A percentile compares a stretch with the other conserved stretches of the same genome.
Conservation (phyloP, 2,797 vertebrate genomes). For the Pangasius sanitwongsei region DNA sequence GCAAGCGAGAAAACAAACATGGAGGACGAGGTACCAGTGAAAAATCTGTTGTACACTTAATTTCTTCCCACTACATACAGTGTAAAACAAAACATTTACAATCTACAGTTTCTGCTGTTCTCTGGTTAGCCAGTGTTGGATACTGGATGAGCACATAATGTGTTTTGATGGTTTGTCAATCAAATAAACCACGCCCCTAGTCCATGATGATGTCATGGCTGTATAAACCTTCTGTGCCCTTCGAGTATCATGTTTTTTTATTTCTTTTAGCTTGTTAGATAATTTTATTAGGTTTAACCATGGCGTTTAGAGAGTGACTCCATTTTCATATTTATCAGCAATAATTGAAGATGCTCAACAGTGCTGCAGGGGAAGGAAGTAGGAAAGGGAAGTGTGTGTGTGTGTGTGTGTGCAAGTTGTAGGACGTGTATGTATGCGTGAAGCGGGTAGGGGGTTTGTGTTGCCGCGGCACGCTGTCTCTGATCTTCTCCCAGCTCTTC, state of each 20-base stretch:
- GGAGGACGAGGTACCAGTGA: not conserved
- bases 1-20: not conserved
- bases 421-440: not conserved
- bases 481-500: slow-evolving; percentile 71
- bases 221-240: not conserved
- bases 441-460: slow-evolving; percentile 53
- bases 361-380: slow-evolving; percentile 14
- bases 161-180: not conserved
- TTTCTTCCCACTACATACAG: not conserved
- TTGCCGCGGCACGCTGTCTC: slow-evolving; percentile 60
- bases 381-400: slow-evolving; percentile 12
- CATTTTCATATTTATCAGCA: slow-evolving; percentile 23
- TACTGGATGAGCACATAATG: not conserved
- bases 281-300: not conserved
- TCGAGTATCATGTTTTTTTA: not conserved
- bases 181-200: not conserved
- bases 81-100: not conserved
- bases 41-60: not conserved
- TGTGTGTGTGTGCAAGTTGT: slow-evolving; percentile 42
- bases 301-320: not conserved
- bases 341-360: slow-evolving; percentile 17
- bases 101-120: not conserved
- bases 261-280: not conserved
- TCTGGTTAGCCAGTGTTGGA: not conserved
- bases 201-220: not conserved